A percentile compares a stretch with the other conserved stretches of the same genome.
These are phyloP conservation scores for Eubasilissa splendida DNA, from an alignment of 2,888 invertebrate genomes.

Conservation along the genomic window DNA sequence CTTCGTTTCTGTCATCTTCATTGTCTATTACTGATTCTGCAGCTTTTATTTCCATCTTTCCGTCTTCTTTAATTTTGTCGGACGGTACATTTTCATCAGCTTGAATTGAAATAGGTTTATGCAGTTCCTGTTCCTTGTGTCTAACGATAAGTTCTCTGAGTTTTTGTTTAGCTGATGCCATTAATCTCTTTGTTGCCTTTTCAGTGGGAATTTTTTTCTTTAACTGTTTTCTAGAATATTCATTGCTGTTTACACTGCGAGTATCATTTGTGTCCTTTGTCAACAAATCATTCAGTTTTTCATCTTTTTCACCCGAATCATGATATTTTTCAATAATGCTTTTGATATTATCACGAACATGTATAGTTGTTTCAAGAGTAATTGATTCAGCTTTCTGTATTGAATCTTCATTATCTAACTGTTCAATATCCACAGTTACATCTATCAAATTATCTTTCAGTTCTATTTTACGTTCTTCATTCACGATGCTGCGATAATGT, in stretches of 20 bases:
- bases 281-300: slow-evolving; percentile 1
- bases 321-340: slow-evolving; percentile 55
- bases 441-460: slow-evolving; percentile 28
- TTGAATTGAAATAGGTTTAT: slow-evolving; percentile 15
- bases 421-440: background rate
- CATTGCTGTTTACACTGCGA: slow-evolving; percentile 8
- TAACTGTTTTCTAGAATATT: slow-evolving; percentile 62
- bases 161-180: slow-evolving; percentile 71
- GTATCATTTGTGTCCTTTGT: slow-evolving; percentile 22
- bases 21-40: background rate
- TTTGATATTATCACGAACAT: slow-evolving; percentile 57
- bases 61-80: background rate
- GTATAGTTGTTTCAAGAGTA: slow-evolving; percentile 52
- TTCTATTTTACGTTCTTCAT: background rate
- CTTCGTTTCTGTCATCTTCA: background rate
- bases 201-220: slow-evolving; percentile 26
- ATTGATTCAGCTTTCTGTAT: slow-evolving; percentile 57
- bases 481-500: background rate
- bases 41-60: slow-evolving; percentile 9
- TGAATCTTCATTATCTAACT: slow-evolving; percentile 42
- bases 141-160: slow-evolving; percentile 71
- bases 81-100: slow-evolving; percentile 18
- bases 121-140: slow-evolving; percentile 63
- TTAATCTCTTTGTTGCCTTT: slow-evolving; percentile 68
- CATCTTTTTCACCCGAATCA: slow-evolving; percentile 41